A percentile compares a stretch with the other conserved stretches of the same genome.
Evolutionary conservation across 2,113 vertebrate genomes (phyloP).

Genomic region (Macquaria australasica): DNA sequence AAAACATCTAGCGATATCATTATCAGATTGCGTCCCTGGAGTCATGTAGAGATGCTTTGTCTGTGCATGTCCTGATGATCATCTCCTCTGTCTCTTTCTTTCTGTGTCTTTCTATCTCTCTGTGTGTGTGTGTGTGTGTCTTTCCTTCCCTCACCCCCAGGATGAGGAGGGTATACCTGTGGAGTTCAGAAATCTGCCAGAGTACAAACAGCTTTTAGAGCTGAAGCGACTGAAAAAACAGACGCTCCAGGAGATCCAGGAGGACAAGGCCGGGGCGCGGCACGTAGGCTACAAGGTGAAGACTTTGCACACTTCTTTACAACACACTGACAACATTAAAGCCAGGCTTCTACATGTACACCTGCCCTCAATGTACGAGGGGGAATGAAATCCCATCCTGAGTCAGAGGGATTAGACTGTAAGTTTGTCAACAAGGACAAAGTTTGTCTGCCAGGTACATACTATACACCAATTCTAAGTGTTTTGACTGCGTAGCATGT

Average conservation of each 20-base stretch:
- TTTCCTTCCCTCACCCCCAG: constrained; percentile 71
- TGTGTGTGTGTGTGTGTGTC: constrained; percentile 3
- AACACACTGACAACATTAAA: not conserved
- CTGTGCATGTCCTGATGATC: not conserved
- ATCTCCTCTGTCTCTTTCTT: not conserved
- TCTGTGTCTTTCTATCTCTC: too few relatives aligned
- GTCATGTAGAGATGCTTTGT: constrained; percentile 14
- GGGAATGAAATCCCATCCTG: not conserved
- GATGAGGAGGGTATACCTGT: constrained; percentile 95
- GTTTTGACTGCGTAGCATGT: not conserved
- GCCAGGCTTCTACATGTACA: not conserved
- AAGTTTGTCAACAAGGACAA: not conserved
- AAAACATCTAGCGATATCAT: constrained; percentile 1
- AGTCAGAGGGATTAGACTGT: not conserved
- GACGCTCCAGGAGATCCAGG: constrained; percentile 93
- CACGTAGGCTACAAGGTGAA: constrained; percentile 95
- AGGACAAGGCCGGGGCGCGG: constrained; percentile 89
- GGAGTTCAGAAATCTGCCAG: constrained; percentile 89
- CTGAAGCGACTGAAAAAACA: constrained; percentile 96
- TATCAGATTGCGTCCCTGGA: not conserved
- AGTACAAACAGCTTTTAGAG: constrained; percentile 96
- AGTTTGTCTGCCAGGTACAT: not conserved
- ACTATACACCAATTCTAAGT: not conserved
- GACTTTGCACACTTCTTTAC: too few relatives aligned
- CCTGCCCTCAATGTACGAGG: not conserved